phyloP scores from a whole-genome alignment of 2,888 invertebrate species.

The Azorinus chamasolen region DNA sequence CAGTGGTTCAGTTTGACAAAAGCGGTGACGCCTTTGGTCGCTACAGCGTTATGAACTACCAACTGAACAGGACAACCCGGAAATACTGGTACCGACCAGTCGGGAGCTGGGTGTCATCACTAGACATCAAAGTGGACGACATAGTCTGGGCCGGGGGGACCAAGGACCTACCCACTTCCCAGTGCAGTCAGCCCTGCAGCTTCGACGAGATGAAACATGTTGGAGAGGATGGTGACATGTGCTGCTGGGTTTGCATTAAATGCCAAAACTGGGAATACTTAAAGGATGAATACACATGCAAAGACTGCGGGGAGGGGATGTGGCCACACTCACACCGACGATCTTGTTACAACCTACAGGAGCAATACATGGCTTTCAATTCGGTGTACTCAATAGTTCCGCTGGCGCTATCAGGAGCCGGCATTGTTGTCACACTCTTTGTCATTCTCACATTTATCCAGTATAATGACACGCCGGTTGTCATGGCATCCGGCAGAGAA shows the following conservation, averaged over 20 bases:
- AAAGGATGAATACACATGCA: conserved; percentile 84
- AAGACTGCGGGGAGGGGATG: conserved; percentile 80
- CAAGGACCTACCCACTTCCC: conserved; percentile 85
- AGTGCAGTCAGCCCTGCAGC: conserved; percentile 86
- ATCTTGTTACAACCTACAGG: conserved; percentile 77
- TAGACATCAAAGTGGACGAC: conserved; percentile 82
- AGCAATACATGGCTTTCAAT: conserved; percentile 83
- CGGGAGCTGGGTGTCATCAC: conserved; percentile 88
- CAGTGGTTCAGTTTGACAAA: conserved; percentile 89
- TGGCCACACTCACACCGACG: conserved; percentile 84
- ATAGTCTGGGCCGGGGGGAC: conserved; percentile 86
- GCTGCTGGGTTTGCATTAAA: conserved; percentile 87
- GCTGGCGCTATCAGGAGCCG: conserved; percentile 89
- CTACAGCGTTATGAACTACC: conserved; percentile 87
- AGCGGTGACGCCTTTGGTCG: conserved; percentile 87
- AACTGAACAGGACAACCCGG: conserved; percentile 79
- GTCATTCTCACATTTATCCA: conserved; percentile 90
- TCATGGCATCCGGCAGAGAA: conserved; percentile 89
- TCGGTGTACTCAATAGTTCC: conserved; percentile 90
- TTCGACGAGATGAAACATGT: conserved; percentile 86
- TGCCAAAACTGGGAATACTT: conserved; percentile 84
- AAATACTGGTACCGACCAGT: conserved; percentile 84
- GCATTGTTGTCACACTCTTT: conserved; percentile 89
- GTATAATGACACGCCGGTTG: conserved; percentile 90
- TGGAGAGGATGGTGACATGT: conserved; percentile 85